Base-by-base conservation (phyloP, 1,140 invertebrate species). In the Megathymus violae region DNA sequence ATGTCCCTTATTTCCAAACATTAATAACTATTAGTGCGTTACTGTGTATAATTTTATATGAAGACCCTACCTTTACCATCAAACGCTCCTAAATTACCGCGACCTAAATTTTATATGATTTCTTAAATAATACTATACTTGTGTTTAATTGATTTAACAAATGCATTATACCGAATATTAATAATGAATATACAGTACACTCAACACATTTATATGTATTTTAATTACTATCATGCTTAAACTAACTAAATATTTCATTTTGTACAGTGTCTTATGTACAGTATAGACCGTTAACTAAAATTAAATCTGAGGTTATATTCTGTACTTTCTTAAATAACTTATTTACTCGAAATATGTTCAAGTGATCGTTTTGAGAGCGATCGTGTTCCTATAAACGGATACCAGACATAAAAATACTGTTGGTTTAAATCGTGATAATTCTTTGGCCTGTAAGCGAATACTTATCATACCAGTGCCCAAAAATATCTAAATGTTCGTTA, bases 131-230 rank as follows among this genome's bases (percentile, higher is more conserved):
- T 46, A 46, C n/a, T 19, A 62, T 44, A 68, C 14, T 54, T 58
- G 47, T 61, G 63, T 66, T 69, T 61, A 69, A 64, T 47, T 62
- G 54, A 65, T 54, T 25, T 73, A 71, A 74, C 71, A 76, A 76
- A 71, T 76, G 74, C 71, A 71, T 62, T 58, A 58, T 13, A 46
- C 54, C 40, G 0, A 58, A 43, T n/a, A n/a, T n/a, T n/a, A n/a
- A n/a, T n/a, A 36, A 9, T 9, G 16, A 54, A 43, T 43, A 41
- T 54, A 54, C 22, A 43, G 44, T 44, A 46, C 15, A 51, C 19
- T 31, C n/a, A n/a, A n/a, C n/a, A 46, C 44, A 54, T 27, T 19
- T 4, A 14, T 51, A 36, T n/a, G 14, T n/a, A 16, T 54, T 40
- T 43, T 54, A 43, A 43, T n/a, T n/a, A 13, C 34, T 36, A 36